Evolutionary conservation across 2,888 invertebrate species (phyloP).

Genomic region (Ophonus ardosiacus): DNA sequence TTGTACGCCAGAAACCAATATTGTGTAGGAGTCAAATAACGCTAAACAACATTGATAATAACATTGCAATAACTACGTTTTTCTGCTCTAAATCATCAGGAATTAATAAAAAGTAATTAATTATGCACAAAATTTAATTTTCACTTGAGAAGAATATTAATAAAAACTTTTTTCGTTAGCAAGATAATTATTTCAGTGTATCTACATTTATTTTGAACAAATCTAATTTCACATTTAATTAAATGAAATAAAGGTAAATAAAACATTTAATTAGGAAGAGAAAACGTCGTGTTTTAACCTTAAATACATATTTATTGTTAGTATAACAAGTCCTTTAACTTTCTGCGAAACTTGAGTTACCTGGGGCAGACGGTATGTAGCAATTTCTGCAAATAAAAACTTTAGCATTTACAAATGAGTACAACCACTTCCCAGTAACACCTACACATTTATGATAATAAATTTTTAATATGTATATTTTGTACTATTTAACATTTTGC

Average conservation of each 20-base stretch:
- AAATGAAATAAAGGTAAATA: slow-evolving; percentile 9
- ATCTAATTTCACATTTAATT: slow-evolving; percentile 23
- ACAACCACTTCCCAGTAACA: neutral
- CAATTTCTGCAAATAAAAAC: neutral
- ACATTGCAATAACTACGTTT: neutral
- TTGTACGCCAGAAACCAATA: neutral
- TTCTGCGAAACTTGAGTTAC: neutral
- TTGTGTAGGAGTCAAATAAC: neutral
- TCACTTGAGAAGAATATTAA: neutral
- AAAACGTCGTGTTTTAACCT: slow-evolving; percentile 6
- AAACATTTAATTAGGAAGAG: slow-evolving; percentile 2
- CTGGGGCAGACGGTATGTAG: neutral
- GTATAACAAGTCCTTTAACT: neutral
- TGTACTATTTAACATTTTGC: neutral
- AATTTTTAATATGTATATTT: neutral
- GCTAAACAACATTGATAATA: neutral
- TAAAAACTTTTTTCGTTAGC: neutral
- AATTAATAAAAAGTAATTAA: neutral
- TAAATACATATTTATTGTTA: slow-evolving; percentile 26
- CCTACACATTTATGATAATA: neutral
- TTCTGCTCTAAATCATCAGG: neutral
- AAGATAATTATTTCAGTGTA: neutral
- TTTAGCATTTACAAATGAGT: neutral
- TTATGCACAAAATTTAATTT: neutral
- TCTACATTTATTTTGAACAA: slow-evolving; percentile 13